Conservation (phyloP, 64 coral and sea anemone species). For the Pachyseris speciosa region DNA sequence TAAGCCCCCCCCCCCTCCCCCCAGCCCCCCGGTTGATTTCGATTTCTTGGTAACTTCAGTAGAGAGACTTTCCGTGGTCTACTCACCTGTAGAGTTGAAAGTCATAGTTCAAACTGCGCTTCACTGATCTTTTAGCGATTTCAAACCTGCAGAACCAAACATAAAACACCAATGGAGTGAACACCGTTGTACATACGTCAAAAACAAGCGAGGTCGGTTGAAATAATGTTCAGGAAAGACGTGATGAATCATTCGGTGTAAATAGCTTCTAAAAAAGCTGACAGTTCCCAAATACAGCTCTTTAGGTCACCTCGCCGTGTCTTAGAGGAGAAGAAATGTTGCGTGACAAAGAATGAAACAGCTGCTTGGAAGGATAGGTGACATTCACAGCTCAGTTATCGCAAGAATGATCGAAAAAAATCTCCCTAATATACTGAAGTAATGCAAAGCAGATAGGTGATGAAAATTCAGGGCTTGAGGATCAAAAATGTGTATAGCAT, state of each 20-base stretch:
- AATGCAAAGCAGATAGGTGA: neutral
- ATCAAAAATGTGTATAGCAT: neutral
- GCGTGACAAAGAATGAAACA: neutral
- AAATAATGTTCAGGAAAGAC: no score
- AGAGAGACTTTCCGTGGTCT: neutral
- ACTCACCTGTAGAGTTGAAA: constrained; percentile 89
- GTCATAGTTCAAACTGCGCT: constrained; percentile 69
- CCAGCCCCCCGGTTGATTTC: no score
- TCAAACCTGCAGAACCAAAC: constrained; percentile 73
- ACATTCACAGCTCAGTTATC: neutral
- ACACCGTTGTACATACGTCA: neutral
- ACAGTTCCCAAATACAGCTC: no score
- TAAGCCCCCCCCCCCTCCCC: no score
- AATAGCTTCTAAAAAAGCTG: no score
- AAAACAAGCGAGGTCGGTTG: no score
- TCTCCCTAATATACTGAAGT: neutral
- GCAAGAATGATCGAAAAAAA: neutral
- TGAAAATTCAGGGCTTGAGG: neutral
- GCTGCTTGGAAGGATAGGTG: no score
- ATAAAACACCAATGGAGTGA: neutral
- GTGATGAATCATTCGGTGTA: no score
- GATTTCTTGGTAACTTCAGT: no score
- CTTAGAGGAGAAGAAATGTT: neutral
- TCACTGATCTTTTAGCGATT: constrained; percentile 77
- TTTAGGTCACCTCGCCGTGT: no score